Percentiles rank a stretch among this genome's conserved stretches.
phyloP scores from a whole-genome alignment of 2,888 invertebrate genomes.

The Stenichneumon culpator region DNA sequence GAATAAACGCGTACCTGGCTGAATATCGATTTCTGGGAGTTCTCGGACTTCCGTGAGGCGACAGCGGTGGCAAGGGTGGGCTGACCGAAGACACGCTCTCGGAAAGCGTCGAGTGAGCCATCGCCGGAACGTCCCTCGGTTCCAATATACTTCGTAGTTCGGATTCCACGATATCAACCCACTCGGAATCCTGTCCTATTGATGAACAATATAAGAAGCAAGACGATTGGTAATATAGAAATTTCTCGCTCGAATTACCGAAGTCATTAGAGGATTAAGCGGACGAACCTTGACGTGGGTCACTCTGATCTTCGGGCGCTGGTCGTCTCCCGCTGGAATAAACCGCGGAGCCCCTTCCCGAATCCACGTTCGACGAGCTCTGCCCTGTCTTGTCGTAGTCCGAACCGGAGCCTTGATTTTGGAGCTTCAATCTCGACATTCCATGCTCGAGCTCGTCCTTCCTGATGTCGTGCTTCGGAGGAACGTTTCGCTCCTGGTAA shows the following conservation, averaged over 20 bases:
- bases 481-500: conserved; percentile 58
- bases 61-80: conserved; percentile 92
- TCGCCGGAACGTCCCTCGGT: conserved; percentile 89
- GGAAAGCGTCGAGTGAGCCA: conserved; percentile 89
- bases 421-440: conserved; percentile 81
- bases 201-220: conserved; percentile 16
- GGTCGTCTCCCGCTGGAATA: conserved; percentile 91
- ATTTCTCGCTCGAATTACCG: background rate
- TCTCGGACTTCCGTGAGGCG: conserved; percentile 88
- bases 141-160: conserved; percentile 92
- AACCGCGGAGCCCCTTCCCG: conserved; percentile 92
- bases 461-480: conserved; percentile 74
- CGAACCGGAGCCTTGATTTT: conserved; percentile 83
- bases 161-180: conserved; percentile 93
- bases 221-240: background rate
- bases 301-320: conserved; percentile 84
- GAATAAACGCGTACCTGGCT: conserved; percentile 75
- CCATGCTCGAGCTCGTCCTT: conserved; percentile 82
- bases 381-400: conserved; percentile 92
- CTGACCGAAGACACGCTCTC: conserved; percentile 91
- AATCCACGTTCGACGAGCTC: conserved; percentile 91
- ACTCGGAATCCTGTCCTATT: conserved; percentile 89
- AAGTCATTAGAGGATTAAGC: background rate
- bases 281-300: conserved; percentile 78
- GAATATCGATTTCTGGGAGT: conserved; percentile 82